Base-by-base conservation (phyloP, 2,888 invertebrate genomes). In the Pardosa pseudoannulata region DNA sequence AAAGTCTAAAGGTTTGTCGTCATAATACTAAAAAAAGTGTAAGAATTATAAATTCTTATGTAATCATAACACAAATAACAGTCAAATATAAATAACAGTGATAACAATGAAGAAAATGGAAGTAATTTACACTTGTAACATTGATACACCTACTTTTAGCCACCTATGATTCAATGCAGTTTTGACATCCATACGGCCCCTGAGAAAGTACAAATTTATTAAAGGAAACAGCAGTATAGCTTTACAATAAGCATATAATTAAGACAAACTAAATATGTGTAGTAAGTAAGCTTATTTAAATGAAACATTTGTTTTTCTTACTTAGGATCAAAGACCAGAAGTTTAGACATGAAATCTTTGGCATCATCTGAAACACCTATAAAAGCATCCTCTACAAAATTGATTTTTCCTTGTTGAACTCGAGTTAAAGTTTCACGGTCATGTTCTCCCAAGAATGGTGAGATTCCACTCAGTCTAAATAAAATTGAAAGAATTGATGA, bases 81-180 rank as follows among this genome's bases (percentile, higher is more conserved):
- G 1, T 23, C 7, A 19, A n/a, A 29, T 3, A 6, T 31, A n/a
- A 76, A 23, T n/a, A 23, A 29, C n/a, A n/a, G n/a, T n/a, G n/a
- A n/a, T n/a, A n/a, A n/a, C n/a, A n/a, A n/a, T n/a, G n/a, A n/a
- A n/a, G n/a, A 0, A n/a, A 31, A 76, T 28, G 9, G 6, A 36
- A 36, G 36, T 36, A 36, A 36, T 7, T 36, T 36, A 36, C 36
- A 46, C 7, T 46, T 16, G 16, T 2, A 16, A 16, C 16, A 46
- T 46, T 16, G 11, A 46, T 46, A 2, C 2, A 23, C 88, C 85
- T 88, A 91, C 90, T 75, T 90, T 90, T 28, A 93, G 90, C 98
- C 98, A 99, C 0, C 97, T 96, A 93, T 99, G 99, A 76, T 94
- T 93, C 73, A 99, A 92, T 0, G 98, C 98, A 0, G 94, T 92